Evolutionary conservation across 2,888 invertebrate species (phyloP), one percentile per base, ranked within the genome.

Genomic region (Exocentrus adspersus): DNA sequence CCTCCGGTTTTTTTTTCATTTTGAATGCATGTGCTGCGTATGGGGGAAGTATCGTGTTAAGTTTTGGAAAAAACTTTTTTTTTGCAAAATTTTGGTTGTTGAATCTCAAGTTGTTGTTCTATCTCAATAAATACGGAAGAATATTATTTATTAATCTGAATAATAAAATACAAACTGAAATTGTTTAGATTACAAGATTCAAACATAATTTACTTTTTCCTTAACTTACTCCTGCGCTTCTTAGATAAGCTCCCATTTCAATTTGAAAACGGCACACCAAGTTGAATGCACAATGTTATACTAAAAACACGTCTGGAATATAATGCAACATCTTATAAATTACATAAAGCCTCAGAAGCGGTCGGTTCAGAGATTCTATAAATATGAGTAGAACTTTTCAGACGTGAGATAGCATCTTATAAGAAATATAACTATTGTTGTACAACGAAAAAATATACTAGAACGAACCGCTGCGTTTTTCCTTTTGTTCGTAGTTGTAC

Each of bases 261-360:
- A 37, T 37, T 37, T 37, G n/a, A 12, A 12, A 37, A 6, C 3
- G 14, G 12, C n/a, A 12, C 2, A 37, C n/a, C 14, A 14, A n/a
- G 14, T 2, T 1, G 1, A 4, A 37, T 37, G 37, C 12, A 37
- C n/a, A 37, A 12, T 37, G 37, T 14, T n/a, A 2, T 37, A n/a
- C 37, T 37, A 37, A 3, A 37, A 12, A 12, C 37, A 37, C 12
- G 12, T 37, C 37, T 37, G 1, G 10, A 14, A 4, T n/a, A 37
- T 37, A 37, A 37, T 37, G 37, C 37, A 37, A n/a, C 37, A n/a
- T 37, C 37, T 37, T 37, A 37, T 37, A 37, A 37, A 37, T 37
- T 37, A 14, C 37, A 37, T 12, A 12, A 5, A 37, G 37, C 37
- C 14, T 32, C 32, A 7, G 32, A 32, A 10, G 32, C 32, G 10